phyloP scores from a whole-genome alignment of 64 coral and sea anemone genomes.

The Stichodactyla helianthus region DNA sequence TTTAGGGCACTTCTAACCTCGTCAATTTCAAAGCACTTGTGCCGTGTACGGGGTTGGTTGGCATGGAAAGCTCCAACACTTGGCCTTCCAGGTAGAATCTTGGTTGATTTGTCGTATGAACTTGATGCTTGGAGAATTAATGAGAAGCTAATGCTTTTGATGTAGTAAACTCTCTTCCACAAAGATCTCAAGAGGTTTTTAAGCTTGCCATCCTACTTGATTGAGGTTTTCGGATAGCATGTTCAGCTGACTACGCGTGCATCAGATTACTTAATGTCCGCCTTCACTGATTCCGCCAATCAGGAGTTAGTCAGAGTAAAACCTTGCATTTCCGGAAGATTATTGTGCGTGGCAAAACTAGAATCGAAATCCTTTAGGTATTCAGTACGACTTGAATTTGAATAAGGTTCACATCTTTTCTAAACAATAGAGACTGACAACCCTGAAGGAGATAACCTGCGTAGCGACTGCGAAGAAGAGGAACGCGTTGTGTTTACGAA shows the following conservation, averaged over 20 bases:
- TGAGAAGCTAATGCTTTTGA: slow-evolving; percentile 20
- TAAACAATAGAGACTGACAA: too few species aligned
- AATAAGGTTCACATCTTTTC: too few species aligned
- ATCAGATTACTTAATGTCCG: too few species aligned
- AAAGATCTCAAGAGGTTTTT: neutral
- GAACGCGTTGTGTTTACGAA: neutral
- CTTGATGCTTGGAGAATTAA: slow-evolving; percentile 31
- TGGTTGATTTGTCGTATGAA: slow-evolving; percentile 1
- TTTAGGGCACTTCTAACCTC: slow-evolving; percentile 15
- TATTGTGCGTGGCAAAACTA: too few species aligned
- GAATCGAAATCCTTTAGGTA: too few species aligned
- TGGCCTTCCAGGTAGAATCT: slow-evolving; percentile 14
- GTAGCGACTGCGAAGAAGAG: too few species aligned
- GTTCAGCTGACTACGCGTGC: too few species aligned
- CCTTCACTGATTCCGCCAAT: too few species aligned
- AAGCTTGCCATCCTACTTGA: neutral
- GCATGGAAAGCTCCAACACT: slow-evolving; percentile 10
- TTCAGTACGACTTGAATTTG: too few species aligned
- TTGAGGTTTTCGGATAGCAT: neutral
- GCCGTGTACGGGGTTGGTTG: neutral
- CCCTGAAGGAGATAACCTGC: too few species aligned
- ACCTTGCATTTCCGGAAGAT: too few species aligned
- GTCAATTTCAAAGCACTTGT: slow-evolving; percentile 35
- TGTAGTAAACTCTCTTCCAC: slow-evolving; percentile 26
- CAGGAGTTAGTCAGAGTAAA: too few species aligned